Evolutionary conservation across 2,888 invertebrate species (phyloP).

Genomic region (Neoascia interrupta): DNA sequence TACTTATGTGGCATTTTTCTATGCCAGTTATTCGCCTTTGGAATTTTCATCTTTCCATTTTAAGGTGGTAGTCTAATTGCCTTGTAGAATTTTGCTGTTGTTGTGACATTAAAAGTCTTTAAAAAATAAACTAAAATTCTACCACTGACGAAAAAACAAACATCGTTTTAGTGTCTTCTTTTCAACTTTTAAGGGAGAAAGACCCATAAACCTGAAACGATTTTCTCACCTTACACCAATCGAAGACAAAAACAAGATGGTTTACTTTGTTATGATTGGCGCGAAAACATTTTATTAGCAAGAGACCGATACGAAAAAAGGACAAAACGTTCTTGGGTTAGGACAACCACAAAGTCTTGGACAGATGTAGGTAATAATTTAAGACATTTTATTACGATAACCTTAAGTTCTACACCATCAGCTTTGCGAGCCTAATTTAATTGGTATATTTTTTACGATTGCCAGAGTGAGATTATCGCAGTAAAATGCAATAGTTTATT

Average conservation of each 20-base stretch:
- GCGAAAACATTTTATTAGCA: slow-evolving; percentile 5
- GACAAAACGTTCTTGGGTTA: background rate
- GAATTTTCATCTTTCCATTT: too few species aligned
- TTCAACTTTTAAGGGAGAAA: background rate
- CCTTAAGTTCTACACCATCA: slow-evolving; percentile 51
- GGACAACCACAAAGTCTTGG: background rate
- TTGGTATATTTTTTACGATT: slow-evolving; percentile 27
- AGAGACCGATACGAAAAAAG: slow-evolving; percentile 7
- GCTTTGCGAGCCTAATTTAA: slow-evolving; percentile 22
- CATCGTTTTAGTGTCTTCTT: slow-evolving; percentile 1
- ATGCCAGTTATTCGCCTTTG: too few species aligned
- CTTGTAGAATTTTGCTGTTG: too few species aligned
- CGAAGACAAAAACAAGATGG: slow-evolving; percentile 11
- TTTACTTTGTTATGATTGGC: slow-evolving; percentile 6
- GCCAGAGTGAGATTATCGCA: slow-evolving; percentile 19
- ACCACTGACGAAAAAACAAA: background rate
- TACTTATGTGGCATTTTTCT: too few species aligned
- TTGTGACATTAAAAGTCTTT: too few species aligned
- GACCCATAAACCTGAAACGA: slow-evolving; percentile 26
- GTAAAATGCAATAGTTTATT: slow-evolving; percentile 24
- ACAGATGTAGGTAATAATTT: slow-evolving; percentile 36
- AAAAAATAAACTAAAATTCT: too few species aligned
- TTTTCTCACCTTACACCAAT: slow-evolving; percentile 18
- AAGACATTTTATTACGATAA: slow-evolving; percentile 55
- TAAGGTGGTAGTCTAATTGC: too few species aligned